Base-by-base conservation (phyloP, 2,113 vertebrate species). In the Mellivora capensis region DNA sequence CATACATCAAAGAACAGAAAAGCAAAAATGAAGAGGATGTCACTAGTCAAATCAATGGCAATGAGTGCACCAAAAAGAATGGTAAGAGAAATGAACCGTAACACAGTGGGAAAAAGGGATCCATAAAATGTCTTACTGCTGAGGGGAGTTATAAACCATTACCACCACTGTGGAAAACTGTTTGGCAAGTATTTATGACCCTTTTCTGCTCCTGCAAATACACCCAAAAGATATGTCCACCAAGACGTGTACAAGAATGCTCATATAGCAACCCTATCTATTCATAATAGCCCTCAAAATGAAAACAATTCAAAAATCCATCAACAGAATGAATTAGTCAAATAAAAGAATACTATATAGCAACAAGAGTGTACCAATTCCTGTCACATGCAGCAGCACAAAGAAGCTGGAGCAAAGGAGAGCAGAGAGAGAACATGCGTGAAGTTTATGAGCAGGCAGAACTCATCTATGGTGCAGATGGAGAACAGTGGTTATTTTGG, bases 301-400 rank as follows among this genome's bases (percentile, higher is more conserved):
- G 80, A 84, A 93, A 84, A 90, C 15, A 96, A 80, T 44, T 47
- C 49, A 85, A 91, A 69, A 52, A 79, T n/a, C 44, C 37, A 96
- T 31, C 25, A 71, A 85, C 7, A 93, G 31, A 84, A 94, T 1
- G 31, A 67, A 17, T 34, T 34, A 67, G 29, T 64, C 62, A 31
- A 64, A 64, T 64, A 64, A 64, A 64, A 34, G 62, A 67, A 67
- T 34, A 17, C 14, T 17, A 64, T 31, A 34, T 31, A 34, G 34
- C 29, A 85, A 52, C 4, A 23, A 67, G 15, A 62, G 2, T 47
- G 23, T 11, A 44, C 44, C 69, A 47, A 85, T n/a, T 64, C 62
- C 0, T 61, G 62, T 20, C 67, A 89, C 52, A 74, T 34, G 34
- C 17, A 82, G 12, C 77, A 94, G 49, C 31, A 89, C 54, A 82